Conservation (phyloP, 2,888 invertebrate species). For the Spicauda simplicius region DNA sequence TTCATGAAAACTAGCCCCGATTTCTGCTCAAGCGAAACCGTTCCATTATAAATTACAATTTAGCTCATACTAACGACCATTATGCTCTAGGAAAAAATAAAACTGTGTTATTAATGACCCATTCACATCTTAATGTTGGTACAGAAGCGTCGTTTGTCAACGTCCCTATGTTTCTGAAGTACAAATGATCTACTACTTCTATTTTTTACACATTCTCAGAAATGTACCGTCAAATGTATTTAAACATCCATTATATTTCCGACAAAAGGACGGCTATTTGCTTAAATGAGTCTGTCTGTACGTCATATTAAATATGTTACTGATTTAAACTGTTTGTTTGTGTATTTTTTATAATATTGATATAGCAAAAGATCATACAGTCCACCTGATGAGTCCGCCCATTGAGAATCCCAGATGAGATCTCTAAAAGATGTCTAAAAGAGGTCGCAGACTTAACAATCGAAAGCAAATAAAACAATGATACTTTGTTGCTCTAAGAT, state of each 20-base stretch:
- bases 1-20: too few relatives aligned
- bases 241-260: constrained; percentile 1
- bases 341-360: too few relatives aligned
- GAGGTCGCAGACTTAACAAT: too few relatives aligned
- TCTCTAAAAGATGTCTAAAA: too few relatives aligned
- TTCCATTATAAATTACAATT: not conserved
- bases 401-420: too few relatives aligned
- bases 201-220: constrained; percentile 28
- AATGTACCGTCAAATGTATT: constrained; percentile 7
- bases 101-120: constrained; percentile 31
- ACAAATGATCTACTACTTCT: constrained; percentile 26
- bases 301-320: not conserved
- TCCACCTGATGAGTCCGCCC: too few relatives aligned
- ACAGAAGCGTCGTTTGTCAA: constrained; percentile 31
- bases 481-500: too few relatives aligned
- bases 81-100: constrained; percentile 29
- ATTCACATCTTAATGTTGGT: constrained; percentile 34
- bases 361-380: too few relatives aligned
- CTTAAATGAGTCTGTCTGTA: not conserved
- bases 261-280: not conserved
- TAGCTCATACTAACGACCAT: constrained; percentile 25
- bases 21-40: too few relatives aligned
- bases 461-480: too few relatives aligned
- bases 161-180: constrained; percentile 33
- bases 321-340: not conserved